Conservation (phyloP, 2,113 vertebrate species). For the Chinchilla lanigera region DNA sequence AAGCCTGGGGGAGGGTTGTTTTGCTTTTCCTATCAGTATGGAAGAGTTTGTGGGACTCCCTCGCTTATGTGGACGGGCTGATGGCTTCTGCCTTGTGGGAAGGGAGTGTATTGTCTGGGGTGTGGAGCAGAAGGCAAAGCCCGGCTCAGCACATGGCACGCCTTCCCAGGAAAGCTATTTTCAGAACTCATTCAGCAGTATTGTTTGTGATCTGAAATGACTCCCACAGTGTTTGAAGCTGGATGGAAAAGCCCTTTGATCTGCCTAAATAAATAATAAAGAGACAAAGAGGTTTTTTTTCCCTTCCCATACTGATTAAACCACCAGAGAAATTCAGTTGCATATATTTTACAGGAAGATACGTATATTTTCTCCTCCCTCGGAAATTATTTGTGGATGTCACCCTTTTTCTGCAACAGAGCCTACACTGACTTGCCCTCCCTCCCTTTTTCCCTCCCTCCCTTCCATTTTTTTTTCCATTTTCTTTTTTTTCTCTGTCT, state of each 20-base stretch:
- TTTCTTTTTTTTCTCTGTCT: background rate
- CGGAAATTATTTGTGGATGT: slow-evolving; percentile 32
- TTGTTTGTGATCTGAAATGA: slow-evolving; percentile 88
- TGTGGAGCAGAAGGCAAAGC: slow-evolving; percentile 71
- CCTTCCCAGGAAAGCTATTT: slow-evolving; percentile 84
- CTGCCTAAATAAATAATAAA: slow-evolving; percentile 88
- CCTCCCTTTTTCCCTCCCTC: background rate
- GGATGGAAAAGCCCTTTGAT: slow-evolving; percentile 88
- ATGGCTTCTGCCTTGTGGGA: slow-evolving; percentile 52
- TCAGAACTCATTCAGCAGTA: slow-evolving; percentile 86
- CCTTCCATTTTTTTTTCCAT: background rate
- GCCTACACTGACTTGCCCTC: background rate
- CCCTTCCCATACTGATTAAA: slow-evolving; percentile 66
- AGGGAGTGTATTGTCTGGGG: slow-evolving; percentile 35
- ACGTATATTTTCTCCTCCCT: slow-evolving; percentile 12
- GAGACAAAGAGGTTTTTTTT: slow-evolving; percentile 77
- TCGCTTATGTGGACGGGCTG: slow-evolving; percentile 29
- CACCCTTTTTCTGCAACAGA: background rate
- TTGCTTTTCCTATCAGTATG: slow-evolving; percentile 44
- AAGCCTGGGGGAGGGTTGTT: slow-evolving; percentile 42
- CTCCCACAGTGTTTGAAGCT: slow-evolving; percentile 87
- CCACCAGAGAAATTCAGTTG: slow-evolving; percentile 56
- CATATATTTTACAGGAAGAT: slow-evolving; percentile 57
- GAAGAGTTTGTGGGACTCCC: slow-evolving; percentile 42
- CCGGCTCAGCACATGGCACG: slow-evolving; percentile 73